A percentile compares a stretch with the other conserved stretches of the same genome.
Conservation (phyloP, 2,113 vertebrate genomes). For the Pycnonotus jocosus region DNA sequence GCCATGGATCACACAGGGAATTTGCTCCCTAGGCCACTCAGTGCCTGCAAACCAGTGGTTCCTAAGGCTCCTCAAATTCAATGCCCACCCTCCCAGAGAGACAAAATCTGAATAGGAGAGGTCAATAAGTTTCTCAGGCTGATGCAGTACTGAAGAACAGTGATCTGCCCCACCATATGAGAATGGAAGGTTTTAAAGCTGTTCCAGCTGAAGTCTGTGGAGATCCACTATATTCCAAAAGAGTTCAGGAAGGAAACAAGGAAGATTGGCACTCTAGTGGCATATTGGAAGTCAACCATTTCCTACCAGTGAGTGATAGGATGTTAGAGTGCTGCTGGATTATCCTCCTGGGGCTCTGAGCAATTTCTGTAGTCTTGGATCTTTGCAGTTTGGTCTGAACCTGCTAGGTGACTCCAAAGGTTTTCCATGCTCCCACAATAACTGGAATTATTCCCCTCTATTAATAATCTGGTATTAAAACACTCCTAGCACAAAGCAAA, state of each 20-base stretch:
- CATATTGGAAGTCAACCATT: background rate
- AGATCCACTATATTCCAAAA: background rate
- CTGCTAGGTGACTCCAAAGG: background rate
- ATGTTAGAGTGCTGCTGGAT: background rate
- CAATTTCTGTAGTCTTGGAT: background rate
- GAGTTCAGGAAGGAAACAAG: background rate
- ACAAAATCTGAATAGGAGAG: background rate
- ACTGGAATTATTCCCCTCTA: background rate
- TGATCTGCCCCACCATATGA: background rate
- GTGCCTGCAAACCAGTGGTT: background rate
- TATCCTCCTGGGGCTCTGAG: background rate
- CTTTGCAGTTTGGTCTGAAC: background rate
- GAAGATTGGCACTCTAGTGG: background rate
- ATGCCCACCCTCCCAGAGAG: background rate
- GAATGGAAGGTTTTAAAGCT: background rate
- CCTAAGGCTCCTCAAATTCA: background rate
- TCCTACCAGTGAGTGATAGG: background rate
- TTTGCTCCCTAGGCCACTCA: background rate
- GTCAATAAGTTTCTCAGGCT: background rate
- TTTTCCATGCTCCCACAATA: background rate
- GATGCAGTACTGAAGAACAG: background rate
- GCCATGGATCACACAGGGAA: background rate
- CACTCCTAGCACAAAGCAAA: background rate
- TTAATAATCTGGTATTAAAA: background rate
- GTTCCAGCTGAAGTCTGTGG: background rate